Evolutionary conservation across 2,888 invertebrate species (phyloP).

Genomic region (Zonitis immaculata): DNA sequence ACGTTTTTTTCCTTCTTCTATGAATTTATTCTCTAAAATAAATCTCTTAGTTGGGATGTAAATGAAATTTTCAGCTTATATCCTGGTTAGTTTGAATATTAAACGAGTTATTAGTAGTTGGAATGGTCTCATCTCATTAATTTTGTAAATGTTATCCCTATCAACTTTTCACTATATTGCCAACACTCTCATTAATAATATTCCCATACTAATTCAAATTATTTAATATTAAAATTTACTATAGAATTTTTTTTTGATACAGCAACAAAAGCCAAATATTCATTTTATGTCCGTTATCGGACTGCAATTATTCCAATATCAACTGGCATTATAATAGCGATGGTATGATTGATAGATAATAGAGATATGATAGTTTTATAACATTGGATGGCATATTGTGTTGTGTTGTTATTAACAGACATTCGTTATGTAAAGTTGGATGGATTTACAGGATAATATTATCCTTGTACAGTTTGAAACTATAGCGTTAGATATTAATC

Average conservation of each 20-base stretch:
- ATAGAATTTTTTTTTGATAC: no score
- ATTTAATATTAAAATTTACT: background rate
- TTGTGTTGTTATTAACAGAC: constrained; percentile 28
- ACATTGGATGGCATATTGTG: background rate
- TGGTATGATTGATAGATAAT: constrained; percentile 4
- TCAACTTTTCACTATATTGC: background rate
- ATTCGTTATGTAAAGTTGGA: constrained; percentile 30
- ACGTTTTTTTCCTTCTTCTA: background rate
- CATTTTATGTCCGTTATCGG: background rate
- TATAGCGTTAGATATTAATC: constrained; percentile 32
- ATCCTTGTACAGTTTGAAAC: constrained; percentile 29
- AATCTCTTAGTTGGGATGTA: background rate
- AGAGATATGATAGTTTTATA: constrained; percentile 30
- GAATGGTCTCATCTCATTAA: constrained; percentile 4
- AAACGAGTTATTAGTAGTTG: constrained; percentile 16
- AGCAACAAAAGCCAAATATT: background rate
- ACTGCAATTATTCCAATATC: constrained; percentile 11
- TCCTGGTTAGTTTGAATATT: constrained; percentile 7
- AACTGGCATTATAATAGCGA: constrained; percentile 4
- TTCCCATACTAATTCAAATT: background rate
- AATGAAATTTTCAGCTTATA: constrained; percentile 3
- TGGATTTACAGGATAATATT: constrained; percentile 32
- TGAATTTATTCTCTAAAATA: background rate
- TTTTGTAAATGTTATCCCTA: background rate
- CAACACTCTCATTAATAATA: constrained; percentile 1